These are phyloP conservation scores for Oedothorax gibbosus DNA, from an alignment of 1,140 invertebrate species.

Conservation along the genomic window DNA sequence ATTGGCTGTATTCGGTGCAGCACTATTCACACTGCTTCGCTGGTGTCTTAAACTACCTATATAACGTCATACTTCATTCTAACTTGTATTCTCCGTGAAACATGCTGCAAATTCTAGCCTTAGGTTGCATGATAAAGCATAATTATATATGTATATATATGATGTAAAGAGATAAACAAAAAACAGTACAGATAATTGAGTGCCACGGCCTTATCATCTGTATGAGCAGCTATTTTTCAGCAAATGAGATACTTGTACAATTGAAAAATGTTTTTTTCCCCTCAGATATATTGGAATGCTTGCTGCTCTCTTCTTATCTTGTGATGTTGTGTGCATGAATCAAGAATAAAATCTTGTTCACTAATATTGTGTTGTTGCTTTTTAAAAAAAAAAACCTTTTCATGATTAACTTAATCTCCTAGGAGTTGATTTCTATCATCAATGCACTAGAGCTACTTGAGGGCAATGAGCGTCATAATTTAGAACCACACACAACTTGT, in stretches of 20 bases:
- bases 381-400: background rate
- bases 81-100: slow-evolving; percentile 42
- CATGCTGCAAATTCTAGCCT: slow-evolving; percentile 52
- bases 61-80: slow-evolving; percentile 29
- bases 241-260: slow-evolving; percentile 44
- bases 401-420: slow-evolving; percentile 3
- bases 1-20: slow-evolving; percentile 17
- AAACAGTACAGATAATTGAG: slow-evolving; percentile 18
- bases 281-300: slow-evolving; percentile 57
- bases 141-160: slow-evolving; percentile 49
- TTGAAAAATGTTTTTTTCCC: slow-evolving; percentile 48
- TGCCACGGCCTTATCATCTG: slow-evolving; percentile 39
- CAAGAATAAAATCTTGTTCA: slow-evolving; percentile 60
- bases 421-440: no score
- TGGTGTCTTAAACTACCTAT: slow-evolving; percentile 16
- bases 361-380: slow-evolving; percentile 45
- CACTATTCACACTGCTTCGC: slow-evolving; percentile 47
- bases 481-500: no score
- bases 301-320: slow-evolving; percentile 58
- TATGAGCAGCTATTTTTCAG: slow-evolving; percentile 58
- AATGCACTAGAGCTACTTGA: no score
- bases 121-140: slow-evolving; percentile 40
- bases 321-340: slow-evolving; percentile 61
- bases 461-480: no score
- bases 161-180: slow-evolving; percentile 34